Conservation (phyloP, 2,113 vertebrate species). For the Paracanthobrama guichenoti region DNA sequence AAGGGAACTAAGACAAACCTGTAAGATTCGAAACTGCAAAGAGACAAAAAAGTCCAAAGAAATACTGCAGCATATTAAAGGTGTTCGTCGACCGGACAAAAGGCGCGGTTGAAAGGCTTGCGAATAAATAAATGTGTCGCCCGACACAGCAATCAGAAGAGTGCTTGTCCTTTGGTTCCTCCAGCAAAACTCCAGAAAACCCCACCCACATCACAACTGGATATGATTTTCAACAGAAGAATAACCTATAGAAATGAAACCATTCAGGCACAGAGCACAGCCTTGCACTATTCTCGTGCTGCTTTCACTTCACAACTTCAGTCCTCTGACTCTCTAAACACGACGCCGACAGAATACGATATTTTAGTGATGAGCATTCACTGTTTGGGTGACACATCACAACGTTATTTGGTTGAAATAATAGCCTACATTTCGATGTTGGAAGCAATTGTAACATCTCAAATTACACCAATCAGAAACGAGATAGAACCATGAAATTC, state of each 20-base stretch:
- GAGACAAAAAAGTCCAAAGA: background rate
- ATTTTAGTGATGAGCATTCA: background rate
- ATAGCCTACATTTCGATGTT: background rate
- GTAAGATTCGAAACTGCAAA: background rate
- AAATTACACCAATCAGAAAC: too few relatives aligned
- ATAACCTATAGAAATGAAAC: background rate
- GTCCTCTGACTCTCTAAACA: background rate
- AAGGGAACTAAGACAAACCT: background rate
- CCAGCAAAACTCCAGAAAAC: background rate
- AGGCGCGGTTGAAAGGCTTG: background rate
- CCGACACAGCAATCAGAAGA: too few relatives aligned
- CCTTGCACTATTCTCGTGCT: too few relatives aligned
- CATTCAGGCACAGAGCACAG: too few relatives aligned
- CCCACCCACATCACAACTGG: slow-evolving; percentile 1
- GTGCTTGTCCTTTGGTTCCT: background rate
- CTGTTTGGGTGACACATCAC: background rate
- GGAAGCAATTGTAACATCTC: too few relatives aligned
- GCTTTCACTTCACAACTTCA: too few relatives aligned
- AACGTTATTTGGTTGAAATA: background rate
- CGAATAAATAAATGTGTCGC: background rate
- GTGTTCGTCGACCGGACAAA: background rate
- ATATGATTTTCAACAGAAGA: too few relatives aligned
- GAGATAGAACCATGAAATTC: too few relatives aligned
- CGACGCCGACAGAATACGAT: background rate
- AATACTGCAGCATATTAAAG: background rate